Evolutionary conservation across 2,797 vertebrate species (phyloP).

Genomic region (Pantherophis alleghaniensis): DNA sequence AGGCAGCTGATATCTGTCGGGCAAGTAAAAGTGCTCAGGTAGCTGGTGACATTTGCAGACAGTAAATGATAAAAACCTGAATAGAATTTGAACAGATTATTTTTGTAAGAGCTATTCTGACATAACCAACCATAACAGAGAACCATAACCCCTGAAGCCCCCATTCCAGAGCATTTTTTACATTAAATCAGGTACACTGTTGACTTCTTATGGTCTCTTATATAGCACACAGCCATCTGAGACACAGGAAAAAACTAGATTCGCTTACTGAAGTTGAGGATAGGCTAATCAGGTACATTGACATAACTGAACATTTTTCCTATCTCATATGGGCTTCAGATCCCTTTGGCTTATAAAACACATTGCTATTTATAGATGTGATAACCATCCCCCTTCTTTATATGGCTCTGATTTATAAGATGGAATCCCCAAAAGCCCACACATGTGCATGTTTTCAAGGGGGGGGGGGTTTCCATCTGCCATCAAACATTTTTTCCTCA

Average conservation of each 20-base stretch:
- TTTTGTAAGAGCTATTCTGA: neutral
- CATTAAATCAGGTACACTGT: neutral
- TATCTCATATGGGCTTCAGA: neutral
- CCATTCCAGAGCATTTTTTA: neutral
- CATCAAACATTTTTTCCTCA: neutral
- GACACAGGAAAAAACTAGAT: neutral
- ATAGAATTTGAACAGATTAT: neutral
- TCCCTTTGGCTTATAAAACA: neutral
- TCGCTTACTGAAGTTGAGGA: neutral
- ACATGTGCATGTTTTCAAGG: neutral
- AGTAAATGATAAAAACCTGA: neutral
- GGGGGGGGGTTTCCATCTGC: neutral
- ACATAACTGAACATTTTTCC: neutral
- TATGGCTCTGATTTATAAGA: neutral
- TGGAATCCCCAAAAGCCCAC: neutral
- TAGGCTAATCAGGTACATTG: neutral
- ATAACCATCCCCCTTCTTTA: neutral
- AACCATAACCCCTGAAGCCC: neutral
- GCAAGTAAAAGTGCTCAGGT: neutral
- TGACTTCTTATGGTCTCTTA: neutral
- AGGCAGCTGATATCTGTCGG: neutral
- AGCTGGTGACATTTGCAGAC: neutral
- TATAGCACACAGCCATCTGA: neutral
- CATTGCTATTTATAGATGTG: neutral
- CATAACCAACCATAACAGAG: neutral